Percentiles rank a stretch among this genome's conserved stretches.
Conservation (phyloP, 2,113 vertebrate genomes). For the Saccopteryx bilineata region DNA sequence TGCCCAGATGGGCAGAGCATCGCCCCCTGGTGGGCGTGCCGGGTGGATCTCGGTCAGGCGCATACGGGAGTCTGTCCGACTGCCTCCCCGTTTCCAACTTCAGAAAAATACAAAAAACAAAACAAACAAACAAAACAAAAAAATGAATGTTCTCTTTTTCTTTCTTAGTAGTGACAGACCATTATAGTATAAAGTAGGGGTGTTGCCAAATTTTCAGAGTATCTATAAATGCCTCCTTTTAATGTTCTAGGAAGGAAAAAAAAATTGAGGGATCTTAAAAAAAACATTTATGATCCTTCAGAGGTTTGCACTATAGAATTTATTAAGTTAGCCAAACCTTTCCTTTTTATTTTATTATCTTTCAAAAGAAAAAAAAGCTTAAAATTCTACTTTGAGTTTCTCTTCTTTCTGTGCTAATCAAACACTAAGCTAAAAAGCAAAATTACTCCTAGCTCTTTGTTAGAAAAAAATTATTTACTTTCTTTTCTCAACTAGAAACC, state of each 20-base stretch:
- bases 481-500: conserved; percentile 22
- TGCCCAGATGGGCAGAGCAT: too few species aligned
- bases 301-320: not conserved
- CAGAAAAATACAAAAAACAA: too few species aligned
- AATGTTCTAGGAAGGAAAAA: not conserved
- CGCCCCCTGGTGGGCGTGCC: too few species aligned
- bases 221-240: not conserved
- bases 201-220: not conserved
- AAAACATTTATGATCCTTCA: not conserved
- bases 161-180: not conserved
- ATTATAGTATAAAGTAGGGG: not conserved
- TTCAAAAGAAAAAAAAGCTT: not conserved
- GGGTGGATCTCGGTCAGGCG: too few species aligned
- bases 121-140: not conserved
- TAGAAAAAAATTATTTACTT: conserved; percentile 12
- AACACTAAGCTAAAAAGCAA: conserved; percentile 3
- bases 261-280: not conserved
- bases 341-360: not conserved
- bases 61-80: too few species aligned
- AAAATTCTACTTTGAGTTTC: conserved; percentile 38
- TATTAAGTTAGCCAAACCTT: not conserved
- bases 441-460: not conserved
- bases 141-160: not conserved
- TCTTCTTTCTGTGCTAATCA: not conserved
- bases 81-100: too few species aligned